phyloP scores from a whole-genome alignment of 2,113 vertebrate genomes.

The Planiliza haematocheilus region DNA sequence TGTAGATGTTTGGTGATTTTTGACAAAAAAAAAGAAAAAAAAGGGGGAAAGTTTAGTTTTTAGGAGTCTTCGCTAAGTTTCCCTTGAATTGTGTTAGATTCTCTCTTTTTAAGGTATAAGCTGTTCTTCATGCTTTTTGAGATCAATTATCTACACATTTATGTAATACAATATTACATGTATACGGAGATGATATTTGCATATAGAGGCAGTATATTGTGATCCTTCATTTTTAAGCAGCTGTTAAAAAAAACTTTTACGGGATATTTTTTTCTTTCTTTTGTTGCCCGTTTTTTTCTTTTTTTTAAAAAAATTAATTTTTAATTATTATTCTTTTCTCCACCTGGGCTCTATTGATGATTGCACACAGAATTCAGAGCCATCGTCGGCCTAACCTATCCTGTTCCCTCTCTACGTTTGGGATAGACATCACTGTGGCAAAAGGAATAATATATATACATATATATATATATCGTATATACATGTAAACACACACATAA shows the following conservation, averaged over 20 bases:
- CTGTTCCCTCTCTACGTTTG: constrained; percentile 72
- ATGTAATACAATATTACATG: constrained; percentile 79
- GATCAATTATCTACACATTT: constrained; percentile 78
- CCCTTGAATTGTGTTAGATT: constrained; percentile 81
- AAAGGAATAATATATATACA: constrained; percentile 49
- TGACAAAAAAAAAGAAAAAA: constrained; percentile 20
- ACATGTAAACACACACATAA: constrained; percentile 37
- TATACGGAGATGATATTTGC: constrained; percentile 82
- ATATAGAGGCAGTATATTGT: constrained; percentile 82
- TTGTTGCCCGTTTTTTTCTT: constrained; percentile 52
- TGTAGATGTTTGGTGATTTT: constrained; percentile 80
- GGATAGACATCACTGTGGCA: constrained; percentile 82
- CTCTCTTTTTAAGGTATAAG: constrained; percentile 78
- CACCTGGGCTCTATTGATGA: constrained; percentile 67
- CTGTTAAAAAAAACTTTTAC: constrained; percentile 54
- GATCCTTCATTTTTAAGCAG: constrained; percentile 76
- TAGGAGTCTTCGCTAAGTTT: constrained; percentile 79
- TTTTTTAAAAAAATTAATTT: too few species aligned
- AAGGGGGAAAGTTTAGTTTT: constrained; percentile 76
- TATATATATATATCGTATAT: constrained; percentile 16
- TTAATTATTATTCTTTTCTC: constrained; percentile 32
- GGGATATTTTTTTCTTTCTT: constrained; percentile 62
- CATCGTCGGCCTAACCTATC: constrained; percentile 74
- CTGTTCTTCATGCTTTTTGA: constrained; percentile 76
- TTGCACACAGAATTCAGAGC: constrained; percentile 80